A percentile compares a stretch with the other conserved stretches of the same genome.
Evolutionary conservation across 1,140 invertebrate genomes (phyloP).

Genomic region (Limonius californicus): DNA sequence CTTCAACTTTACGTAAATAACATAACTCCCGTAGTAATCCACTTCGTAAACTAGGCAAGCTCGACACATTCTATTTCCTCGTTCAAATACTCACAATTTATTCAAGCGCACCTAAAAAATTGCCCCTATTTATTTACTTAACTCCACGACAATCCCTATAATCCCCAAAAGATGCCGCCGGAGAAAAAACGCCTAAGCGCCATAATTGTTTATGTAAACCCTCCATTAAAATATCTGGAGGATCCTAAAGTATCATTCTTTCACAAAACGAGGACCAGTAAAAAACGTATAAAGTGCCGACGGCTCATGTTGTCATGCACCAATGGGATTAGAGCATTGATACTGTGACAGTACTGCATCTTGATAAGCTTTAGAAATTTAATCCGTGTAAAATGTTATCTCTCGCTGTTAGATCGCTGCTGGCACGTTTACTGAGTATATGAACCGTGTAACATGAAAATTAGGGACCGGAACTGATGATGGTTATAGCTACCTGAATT

Average conservation of each 20-base stretch:
- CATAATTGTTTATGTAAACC: background rate
- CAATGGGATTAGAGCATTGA: constrained; percentile 15
- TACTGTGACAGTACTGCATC: background rate
- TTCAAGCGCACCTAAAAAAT: background rate
- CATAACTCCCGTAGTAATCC: too few species aligned
- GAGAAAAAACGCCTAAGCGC: background rate
- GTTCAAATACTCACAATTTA: too few species aligned
- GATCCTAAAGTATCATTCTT: background rate
- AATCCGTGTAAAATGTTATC: constrained; percentile 21
- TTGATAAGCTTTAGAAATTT: constrained; percentile 7
- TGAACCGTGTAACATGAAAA: constrained; percentile 21
- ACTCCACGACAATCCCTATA: constrained; percentile 8
- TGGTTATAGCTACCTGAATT: background rate
- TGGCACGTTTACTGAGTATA: constrained; percentile 6
- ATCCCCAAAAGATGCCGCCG: constrained; percentile 8
- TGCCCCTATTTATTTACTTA: constrained; percentile 11
- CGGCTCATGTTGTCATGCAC: background rate
- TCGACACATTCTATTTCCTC: too few species aligned
- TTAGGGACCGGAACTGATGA: constrained; percentile 14
- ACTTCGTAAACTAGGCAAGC: too few species aligned
- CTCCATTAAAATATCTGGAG: constrained; percentile 3
- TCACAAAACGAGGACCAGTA: background rate
- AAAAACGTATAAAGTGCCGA: constrained; percentile 7
- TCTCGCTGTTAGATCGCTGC: constrained; percentile 10
- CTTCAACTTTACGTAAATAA: too few species aligned